Base-by-base conservation (phyloP, 1,140 invertebrate genomes). In the Acromyrmex charruanus region DNA sequence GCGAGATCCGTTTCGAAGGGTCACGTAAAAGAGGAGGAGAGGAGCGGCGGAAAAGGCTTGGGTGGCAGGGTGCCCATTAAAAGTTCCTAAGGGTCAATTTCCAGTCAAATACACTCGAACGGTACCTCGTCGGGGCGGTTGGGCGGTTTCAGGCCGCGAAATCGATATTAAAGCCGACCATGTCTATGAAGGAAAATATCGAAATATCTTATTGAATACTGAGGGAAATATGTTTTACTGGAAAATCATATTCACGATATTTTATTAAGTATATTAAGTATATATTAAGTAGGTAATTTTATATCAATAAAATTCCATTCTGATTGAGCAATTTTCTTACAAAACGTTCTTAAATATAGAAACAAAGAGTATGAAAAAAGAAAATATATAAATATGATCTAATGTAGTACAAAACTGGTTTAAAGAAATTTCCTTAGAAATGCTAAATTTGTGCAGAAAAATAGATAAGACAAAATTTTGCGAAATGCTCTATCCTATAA, bases 31-130 rank as follows among this genome's bases (percentile, higher is more conserved):
- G 31, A 69, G 74, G 12, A 72, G 74, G 66, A 82, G 87, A 69
- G 61, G 72, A 35, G 39, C 10, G 39, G 66, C 3, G 49, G 75
- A 86, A 63, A 49, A 39, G 75, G 63, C 35, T 61, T 63, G 55
- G 69, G 51, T 63, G 84, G 77, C 81, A 72, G 75, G 81, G 72
- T 79, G 71, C 81, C 89, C 88, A 92, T 93, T 93, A 93, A 93
- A 93, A 93, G 89, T 93, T 93, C 79, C 89, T 87, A 92, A 92
- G 90, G 90, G 91, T 91, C 90, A 93, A 93, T 93, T 93, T 93
- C 89, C 91, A 93, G 91, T 92, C 89, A 92, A 93, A 93, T 93
- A 91, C 89, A 92, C 90, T 92, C 86, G 92, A 92, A 91, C 91
- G 92, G 89, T 89, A 82, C 65, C 86, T 89, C 81, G 87, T 86